These are phyloP conservation scores for Hystrix cristata DNA, from an alignment of 2,113 vertebrate species.

Conservation along the genomic window DNA sequence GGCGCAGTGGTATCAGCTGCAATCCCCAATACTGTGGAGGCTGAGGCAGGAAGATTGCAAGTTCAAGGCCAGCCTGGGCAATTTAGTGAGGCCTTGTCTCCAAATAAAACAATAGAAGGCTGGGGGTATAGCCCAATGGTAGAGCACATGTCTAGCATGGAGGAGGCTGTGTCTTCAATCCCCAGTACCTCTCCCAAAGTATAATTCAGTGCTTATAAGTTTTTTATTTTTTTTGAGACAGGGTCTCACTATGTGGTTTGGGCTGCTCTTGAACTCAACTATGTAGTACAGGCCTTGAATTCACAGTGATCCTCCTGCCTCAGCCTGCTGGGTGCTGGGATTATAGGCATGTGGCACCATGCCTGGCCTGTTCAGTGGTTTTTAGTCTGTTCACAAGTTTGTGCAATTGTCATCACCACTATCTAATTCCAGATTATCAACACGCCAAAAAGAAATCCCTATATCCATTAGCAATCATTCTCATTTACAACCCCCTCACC, in stretches of 20 bases:
- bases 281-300: too few species aligned
- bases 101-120: not conserved
- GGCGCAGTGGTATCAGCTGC: not conserved
- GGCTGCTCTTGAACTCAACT: not conserved
- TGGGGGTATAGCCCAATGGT: not conserved
- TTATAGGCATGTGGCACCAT: not conserved
- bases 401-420: not conserved
- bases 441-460: not conserved
- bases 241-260: not conserved
- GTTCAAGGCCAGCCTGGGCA: not conserved
- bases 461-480: not conserved
- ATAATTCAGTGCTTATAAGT: not conserved
- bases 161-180: not conserved
- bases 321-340: not conserved
- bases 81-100: not conserved
- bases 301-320: not conserved
- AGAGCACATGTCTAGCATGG: not conserved
- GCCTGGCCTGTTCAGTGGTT: not conserved
- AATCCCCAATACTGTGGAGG: not conserved
- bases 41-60: not conserved
- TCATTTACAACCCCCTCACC: not conserved
- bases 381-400: not conserved
- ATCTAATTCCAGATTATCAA: slow-evolving; percentile 16
- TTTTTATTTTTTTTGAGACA: not conserved
- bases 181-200: not conserved